A percentile compares a stretch with the other conserved stretches of the same genome.
Evolutionary conservation across 2,888 invertebrate species (phyloP).

Genomic region (Phengaris alcon): DNA sequence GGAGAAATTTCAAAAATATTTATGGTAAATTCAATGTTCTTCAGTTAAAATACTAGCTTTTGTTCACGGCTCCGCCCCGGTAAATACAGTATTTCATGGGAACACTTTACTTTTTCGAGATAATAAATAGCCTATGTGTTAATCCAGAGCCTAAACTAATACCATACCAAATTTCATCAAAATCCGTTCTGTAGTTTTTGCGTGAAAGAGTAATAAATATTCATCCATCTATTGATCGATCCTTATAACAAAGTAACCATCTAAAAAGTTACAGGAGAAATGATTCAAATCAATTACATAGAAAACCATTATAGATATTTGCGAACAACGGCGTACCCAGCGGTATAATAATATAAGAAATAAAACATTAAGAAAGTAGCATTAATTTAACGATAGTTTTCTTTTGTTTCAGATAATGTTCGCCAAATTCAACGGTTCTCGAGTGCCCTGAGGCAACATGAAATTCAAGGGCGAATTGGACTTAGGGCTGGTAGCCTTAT

Average conservation of each 20-base stretch:
- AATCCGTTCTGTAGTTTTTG: too few relatives aligned
- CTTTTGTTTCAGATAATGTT: slow-evolving; percentile 73
- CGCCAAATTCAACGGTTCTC: slow-evolving; percentile 47
- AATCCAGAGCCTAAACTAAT: too few relatives aligned
- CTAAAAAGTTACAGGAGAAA: slow-evolving; percentile 30
- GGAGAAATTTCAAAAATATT: background rate
- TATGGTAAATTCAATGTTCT: slow-evolving; percentile 3
- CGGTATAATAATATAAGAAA: slow-evolving; percentile 36
- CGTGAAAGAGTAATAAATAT: too few relatives aligned
- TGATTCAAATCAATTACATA: slow-evolving; percentile 32
- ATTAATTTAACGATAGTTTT: slow-evolving; percentile 41
- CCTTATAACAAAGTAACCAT: background rate
- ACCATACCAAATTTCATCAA: too few relatives aligned
- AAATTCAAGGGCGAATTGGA: slow-evolving; percentile 60
- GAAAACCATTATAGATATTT: slow-evolving; percentile 40
- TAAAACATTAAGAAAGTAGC: slow-evolving; percentile 35
- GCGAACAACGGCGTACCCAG: slow-evolving; percentile 38
- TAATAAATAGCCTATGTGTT: too few relatives aligned
- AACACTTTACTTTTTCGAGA: too few relatives aligned
- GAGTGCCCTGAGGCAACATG: slow-evolving; percentile 70
- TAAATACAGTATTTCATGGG: too few relatives aligned
- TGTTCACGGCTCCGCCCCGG: too few relatives aligned
- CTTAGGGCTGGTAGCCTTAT: slow-evolving; percentile 69
- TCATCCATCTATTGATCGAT: too few relatives aligned
- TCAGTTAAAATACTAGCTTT: background rate